These are phyloP conservation scores for Thumatha senex DNA, from an alignment of 2,888 invertebrate species.

Conservation along the genomic window DNA sequence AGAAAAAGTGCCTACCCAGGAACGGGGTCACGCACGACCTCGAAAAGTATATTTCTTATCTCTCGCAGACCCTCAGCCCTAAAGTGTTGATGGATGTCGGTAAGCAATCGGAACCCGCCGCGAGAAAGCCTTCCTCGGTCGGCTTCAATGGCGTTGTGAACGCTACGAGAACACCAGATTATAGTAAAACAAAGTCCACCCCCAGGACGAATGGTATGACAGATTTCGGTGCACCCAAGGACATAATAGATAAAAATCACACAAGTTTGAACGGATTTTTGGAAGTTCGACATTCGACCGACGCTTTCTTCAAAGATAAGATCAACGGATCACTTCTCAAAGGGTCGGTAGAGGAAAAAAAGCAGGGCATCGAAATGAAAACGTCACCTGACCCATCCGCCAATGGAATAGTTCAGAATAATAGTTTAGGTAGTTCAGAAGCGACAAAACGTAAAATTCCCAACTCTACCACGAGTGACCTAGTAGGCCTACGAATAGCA, in stretches of 20 bases:
- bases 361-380: slow-evolving; percentile 49
- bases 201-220: slow-evolving; percentile 52
- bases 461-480: slow-evolving; percentile 56
- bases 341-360: slow-evolving; percentile 61
- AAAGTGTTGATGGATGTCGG: slow-evolving; percentile 74
- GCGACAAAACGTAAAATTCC: slow-evolving; percentile 58
- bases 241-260: slow-evolving; percentile 54
- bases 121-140: slow-evolving; percentile 41
- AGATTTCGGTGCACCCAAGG: slow-evolving; percentile 58
- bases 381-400: slow-evolving; percentile 64
- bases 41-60: slow-evolving; percentile 77
- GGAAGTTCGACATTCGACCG: slow-evolving; percentile 59
- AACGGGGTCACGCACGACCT: slow-evolving; percentile 76
- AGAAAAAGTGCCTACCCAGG: slow-evolving; percentile 74
- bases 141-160: slow-evolving; percentile 44
- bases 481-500: slow-evolving; percentile 53
- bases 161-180: slow-evolving; percentile 50
- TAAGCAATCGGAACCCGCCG: slow-evolving; percentile 56
- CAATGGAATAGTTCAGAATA: slow-evolving; percentile 55
- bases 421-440: slow-evolving; percentile 39
- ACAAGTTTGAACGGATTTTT: slow-evolving; percentile 69
- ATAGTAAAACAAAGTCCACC: slow-evolving; percentile 49
- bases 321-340: slow-evolving; percentile 49
- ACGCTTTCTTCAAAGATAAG: slow-evolving; percentile 57
- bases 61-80: slow-evolving; percentile 76